Conservation (phyloP, 2,797 vertebrate genomes). For the Kryptolebias ocellatus region DNA sequence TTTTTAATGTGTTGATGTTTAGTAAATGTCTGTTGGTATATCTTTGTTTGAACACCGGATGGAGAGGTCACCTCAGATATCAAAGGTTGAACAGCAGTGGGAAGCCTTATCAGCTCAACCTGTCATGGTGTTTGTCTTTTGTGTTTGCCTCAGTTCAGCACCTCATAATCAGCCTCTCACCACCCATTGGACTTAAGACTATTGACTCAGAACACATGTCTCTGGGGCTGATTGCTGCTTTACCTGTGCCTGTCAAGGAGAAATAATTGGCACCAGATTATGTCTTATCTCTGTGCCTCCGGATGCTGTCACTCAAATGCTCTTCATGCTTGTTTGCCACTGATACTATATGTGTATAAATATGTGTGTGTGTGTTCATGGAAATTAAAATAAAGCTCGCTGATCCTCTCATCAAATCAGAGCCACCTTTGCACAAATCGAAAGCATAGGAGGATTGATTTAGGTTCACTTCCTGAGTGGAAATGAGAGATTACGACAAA, state of each 20-base stretch:
- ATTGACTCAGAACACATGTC: slow-evolving; percentile 77
- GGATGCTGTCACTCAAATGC: slow-evolving; percentile 76
- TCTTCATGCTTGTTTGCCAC: slow-evolving; percentile 66
- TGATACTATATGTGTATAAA: slow-evolving; percentile 36
- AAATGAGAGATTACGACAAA: slow-evolving; percentile 69
- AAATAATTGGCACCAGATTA: slow-evolving; percentile 83
- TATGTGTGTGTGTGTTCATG: slow-evolving; percentile 19
- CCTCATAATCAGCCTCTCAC: slow-evolving; percentile 63
- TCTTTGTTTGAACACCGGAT: slow-evolving; percentile 28
- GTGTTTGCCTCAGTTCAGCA: slow-evolving; percentile 59
- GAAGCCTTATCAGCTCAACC: slow-evolving; percentile 57
- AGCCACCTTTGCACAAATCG: slow-evolving; percentile 61
- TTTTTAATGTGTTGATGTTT: no score
- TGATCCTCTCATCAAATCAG: slow-evolving; percentile 69
- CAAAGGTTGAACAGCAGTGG: slow-evolving; percentile 25
- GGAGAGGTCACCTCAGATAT: slow-evolving; percentile 62
- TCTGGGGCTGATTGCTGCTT: slow-evolving; percentile 68
- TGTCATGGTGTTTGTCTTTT: slow-evolving; percentile 41
- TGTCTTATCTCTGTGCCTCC: slow-evolving; percentile 74
- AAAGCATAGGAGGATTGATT: slow-evolving; percentile 69
- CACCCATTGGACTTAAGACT: slow-evolving; percentile 53
- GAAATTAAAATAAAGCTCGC: slow-evolving; percentile 50
- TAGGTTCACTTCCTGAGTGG: slow-evolving; percentile 64
- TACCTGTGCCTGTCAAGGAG: slow-evolving; percentile 74
- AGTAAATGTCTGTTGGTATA: background rate